Percentiles rank a stretch among this genome's conserved stretches.
These are phyloP conservation scores for Anolis apletophallus DNA, from an alignment of 2,797 vertebrate species.

Conservation along the genomic window DNA sequence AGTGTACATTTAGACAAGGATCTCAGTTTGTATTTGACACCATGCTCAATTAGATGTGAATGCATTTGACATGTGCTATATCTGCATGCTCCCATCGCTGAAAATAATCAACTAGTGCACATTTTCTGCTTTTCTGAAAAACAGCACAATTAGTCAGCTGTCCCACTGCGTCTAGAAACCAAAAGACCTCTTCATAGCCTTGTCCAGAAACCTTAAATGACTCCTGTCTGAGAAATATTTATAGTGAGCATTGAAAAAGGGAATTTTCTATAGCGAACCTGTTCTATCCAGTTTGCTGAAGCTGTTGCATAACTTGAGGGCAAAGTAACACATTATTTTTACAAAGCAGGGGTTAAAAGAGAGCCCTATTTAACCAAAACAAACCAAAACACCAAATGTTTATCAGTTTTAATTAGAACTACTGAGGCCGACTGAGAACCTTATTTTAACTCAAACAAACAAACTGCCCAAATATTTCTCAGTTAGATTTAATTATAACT, in stretches of 20 bases:
- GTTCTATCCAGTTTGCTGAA: not conserved
- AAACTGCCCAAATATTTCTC: not conserved
- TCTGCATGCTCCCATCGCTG: not conserved
- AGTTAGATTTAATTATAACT: not conserved
- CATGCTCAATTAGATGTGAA: not conserved
- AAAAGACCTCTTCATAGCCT: constrained; percentile 1
- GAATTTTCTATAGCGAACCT: not conserved
- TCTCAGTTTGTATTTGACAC: not conserved
- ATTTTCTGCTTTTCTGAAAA: not conserved
- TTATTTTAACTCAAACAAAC: not conserved
- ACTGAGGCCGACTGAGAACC: not conserved
- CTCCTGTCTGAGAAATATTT: not conserved
- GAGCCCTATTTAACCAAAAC: not conserved
- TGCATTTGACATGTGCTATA: not conserved
- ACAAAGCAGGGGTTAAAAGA: not conserved
- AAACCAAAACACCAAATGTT: not conserved
- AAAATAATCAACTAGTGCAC: not conserved
- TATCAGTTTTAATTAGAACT: not conserved
- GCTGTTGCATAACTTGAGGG: not conserved
- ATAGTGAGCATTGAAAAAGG: not conserved
- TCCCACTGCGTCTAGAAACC: not conserved
- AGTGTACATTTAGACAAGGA: too few species aligned
- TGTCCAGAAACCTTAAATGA: not conserved
- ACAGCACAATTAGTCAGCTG: not conserved
- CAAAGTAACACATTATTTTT: not conserved